Base-by-base conservation (phyloP, 2,797 vertebrate species). In the Acrossocheilus wenchowensis region DNA sequence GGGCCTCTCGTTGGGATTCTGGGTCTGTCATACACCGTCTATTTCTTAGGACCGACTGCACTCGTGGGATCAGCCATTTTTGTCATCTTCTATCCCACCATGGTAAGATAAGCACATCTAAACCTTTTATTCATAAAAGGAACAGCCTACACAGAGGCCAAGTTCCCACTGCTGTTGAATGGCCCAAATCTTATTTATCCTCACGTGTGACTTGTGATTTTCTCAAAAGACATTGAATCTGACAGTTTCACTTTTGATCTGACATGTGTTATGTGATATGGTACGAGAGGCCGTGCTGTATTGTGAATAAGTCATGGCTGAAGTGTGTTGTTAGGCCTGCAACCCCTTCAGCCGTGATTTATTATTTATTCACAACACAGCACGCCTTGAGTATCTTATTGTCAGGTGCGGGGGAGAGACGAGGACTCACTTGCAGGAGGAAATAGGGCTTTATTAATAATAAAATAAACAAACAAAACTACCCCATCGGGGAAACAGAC, bases 21-120 rank as follows among this genome's bases (percentile, higher is more conserved):
- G 69, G 96, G 96, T 45, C 88, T 97, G 71, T 90, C 93, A 75
- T 97, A 96, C 92, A 96, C 96, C 9, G 36, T 90, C 2, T 94
- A 92, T 90, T 95, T 96, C 91, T 91, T 97, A 83, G 96, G 96
- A 84, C 96, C 96, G 83, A 94, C 96, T 1, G 95, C 96, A 26
- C 90, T 97, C 43, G 39, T 96, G 82, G 96, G 96, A 36, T 96
- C 96, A 6, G 93, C 94, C 41, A 86, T 96, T 90, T 96, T 97
- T 86, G 90, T 97, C 91, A 87, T 96, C 89, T 95, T 97, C 90
- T 96, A 96, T 88, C 96, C 96, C 0, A 12, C 83, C 41, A 96
- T 97, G 96, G 96, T 97, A 87, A 74, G 91, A 86, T 9, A 39
- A 66, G 45, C 39, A 41, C 48, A 78, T 68, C 8, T 21, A 78